Evolutionary conservation across 2,797 vertebrate species (phyloP).

Genomic region (Vespertilio murinus): DNA sequence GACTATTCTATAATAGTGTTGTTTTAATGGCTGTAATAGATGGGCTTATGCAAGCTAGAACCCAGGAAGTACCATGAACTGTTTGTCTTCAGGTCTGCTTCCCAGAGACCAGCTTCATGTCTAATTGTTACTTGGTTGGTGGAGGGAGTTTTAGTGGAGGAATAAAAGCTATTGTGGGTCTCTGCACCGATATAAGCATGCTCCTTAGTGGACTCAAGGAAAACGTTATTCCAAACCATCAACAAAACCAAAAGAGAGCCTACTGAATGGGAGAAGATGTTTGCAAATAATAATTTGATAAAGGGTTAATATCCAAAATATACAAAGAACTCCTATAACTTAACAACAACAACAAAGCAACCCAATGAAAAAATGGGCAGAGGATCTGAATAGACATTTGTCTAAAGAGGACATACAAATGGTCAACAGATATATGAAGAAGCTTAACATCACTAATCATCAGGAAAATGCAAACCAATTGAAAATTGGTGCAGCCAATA

Average conservation of each 20-base stretch:
- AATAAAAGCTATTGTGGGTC: not conserved
- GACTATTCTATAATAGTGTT: not conserved
- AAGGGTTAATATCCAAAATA: not conserved
- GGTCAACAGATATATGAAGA: not conserved
- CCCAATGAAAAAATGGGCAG: not conserved
- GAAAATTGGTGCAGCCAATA: not conserved
- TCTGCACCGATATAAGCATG: not conserved
- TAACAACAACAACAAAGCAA: not conserved
- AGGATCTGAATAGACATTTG: not conserved
- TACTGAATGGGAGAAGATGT: not conserved
- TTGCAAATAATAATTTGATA: not conserved
- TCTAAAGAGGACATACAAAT: not conserved
- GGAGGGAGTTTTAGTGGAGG: not conserved
- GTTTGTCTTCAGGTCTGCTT: not conserved
- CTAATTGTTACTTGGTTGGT: fast-evolving
- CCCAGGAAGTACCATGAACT: not conserved
- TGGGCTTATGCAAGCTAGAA: not conserved
- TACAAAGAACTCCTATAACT: not conserved
- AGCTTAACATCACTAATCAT: not conserved
- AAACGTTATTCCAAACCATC: not conserved
- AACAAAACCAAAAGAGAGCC: not conserved
- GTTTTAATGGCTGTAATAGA: not conserved
- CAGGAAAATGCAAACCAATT: not conserved
- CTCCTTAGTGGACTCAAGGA: not conserved
- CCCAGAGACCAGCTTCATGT: not conserved